Base-by-base conservation (phyloP, 2,797 vertebrate species). In the Eulemur mongoz region DNA sequence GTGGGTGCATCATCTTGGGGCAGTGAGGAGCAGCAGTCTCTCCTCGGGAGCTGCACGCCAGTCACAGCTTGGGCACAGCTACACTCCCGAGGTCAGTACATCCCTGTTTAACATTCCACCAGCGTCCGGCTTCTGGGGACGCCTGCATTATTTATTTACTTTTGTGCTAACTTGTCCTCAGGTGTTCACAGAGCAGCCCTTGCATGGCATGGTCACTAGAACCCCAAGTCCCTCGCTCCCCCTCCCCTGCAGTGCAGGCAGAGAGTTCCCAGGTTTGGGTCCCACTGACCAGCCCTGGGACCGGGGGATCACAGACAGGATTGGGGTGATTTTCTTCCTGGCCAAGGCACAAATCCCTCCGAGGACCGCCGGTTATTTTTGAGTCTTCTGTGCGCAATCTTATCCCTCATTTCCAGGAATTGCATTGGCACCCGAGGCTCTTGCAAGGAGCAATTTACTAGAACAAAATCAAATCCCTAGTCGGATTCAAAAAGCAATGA, bases 401-500 rank as follows among this genome's bases (percentile, higher is more conserved):
- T 95, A 92, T 91, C 91, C 96, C 52, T 93, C 83, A 43, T 87
- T 97, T 96, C 93, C 95, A 96, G 95, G 96, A 98, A 96, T 57
- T 40, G 75, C 83, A 83, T 17, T 93, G 96, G 91, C 95, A 95
- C 79, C 78, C 0, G 12, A 91, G 91, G 86, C 52, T 94, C 89
- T 93, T 86, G 82, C 89, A 93, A 96, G 86, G 32, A 67, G 59
- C 83, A 94, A 96, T 96, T 97, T 96, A 84, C 96, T 97, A 97
- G 93, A 95, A 97, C 91, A 94, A 96, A 97, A 89, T 61, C 75
- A 84, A 97, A 91, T 93, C 96, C 91, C 96, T 69, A 75, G 95
- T 95, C 83, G 48, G 79, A 93, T 91, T 80, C 43, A 69, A 81
- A 96, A 87, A 97, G 89, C 96, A 84, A 87, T 83, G 86, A 93